A percentile compares a stretch with the other conserved stretches of the same genome.
These are phyloP conservation scores for Pandemis cinnamomeana DNA, from an alignment of 2,888 invertebrate species.

Conservation along the genomic window DNA sequence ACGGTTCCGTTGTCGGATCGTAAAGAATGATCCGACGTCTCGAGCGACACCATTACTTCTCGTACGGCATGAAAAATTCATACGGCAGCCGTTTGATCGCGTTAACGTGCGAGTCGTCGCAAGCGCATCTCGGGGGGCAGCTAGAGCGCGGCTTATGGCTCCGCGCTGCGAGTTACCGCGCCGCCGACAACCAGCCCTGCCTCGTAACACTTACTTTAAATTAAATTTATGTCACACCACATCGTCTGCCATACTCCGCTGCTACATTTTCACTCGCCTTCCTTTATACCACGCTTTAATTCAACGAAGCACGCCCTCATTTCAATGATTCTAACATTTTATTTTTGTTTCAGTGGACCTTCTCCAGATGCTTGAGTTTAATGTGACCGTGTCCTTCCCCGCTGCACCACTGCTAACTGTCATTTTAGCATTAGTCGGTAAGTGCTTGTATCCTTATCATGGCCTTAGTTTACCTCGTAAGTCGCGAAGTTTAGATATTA, in stretches of 20 bases:
- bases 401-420: constrained; percentile 98
- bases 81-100: constrained; percentile 72
- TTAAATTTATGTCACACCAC: constrained; percentile 34
- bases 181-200: constrained; percentile 41
- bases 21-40: constrained; percentile 82
- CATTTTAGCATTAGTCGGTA: constrained; percentile 98
- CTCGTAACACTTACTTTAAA: constrained; percentile 49
- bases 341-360: constrained; percentile 93
- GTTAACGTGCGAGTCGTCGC: constrained; percentile 67
- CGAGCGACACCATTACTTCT: constrained; percentile 78
- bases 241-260: constrained; percentile 30
- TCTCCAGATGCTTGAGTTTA: constrained; percentile 98
- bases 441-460: constrained; percentile 75
- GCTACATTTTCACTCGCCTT: constrained; percentile 25
- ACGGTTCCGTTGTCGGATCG: constrained; percentile 77
- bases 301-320: constrained; percentile 46
- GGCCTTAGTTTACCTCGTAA: background rate
- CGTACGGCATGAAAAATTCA: constrained; percentile 81
- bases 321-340: constrained; percentile 35
- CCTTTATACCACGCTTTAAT: constrained; percentile 45
- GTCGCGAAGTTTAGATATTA: constrained; percentile 15
- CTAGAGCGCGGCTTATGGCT: constrained; percentile 61
- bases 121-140: constrained; percentile 69
- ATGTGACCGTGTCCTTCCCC: constrained; percentile 96
- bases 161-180: constrained; percentile 14